Base-by-base conservation (phyloP, 1,140 invertebrate genomes). In the Drosophila quadrilineata region DNA sequence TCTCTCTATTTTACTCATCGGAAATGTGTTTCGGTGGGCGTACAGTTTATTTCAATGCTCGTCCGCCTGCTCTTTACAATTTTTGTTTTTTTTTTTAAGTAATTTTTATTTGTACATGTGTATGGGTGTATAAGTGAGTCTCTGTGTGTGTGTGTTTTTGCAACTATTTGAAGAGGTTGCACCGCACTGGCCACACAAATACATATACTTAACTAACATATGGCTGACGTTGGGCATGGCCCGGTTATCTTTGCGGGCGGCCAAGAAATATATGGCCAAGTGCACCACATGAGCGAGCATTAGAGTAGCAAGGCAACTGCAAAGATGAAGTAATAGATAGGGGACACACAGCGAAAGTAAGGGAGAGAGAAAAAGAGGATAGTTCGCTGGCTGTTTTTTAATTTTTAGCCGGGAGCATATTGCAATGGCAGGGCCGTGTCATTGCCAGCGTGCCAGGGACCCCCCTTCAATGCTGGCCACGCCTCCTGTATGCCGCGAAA, bases 391-490 rank as follows among this genome's bases (percentile, higher is more conserved):
- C 26, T 50, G 24, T 57, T 58, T 75, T 84, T 82, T 82, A 84
- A 82, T 82, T 82, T 70, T 57, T 73, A 52, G 77, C 64, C 56
- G 76, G 69, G 75, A 67, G 77, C 73, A 82, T 84, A 82, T 84
- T 76, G 77, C 76, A 40, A 26, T 56, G 49, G 58, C 36, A 8
- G 40, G 63, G 63, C 63, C 71, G 53, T 75, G 76, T 62, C 77
- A 50, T 73, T 84, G 64, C 45, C 60, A 74, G 46, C 49, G 40
- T n/a, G n/a, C n/a, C n/a, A 43, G 48, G 58, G 50, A 54, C 71
- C 59, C 59, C 52, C 60, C 31, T 17, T 35, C 28, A 12, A 9
- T 49, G 54, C 38, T n/a, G 56, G 26, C 16, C 54, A 48, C 52
- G 41, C 40, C 65, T 24, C 53, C 35, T 38, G 22, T n/a, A n/a